Percentiles rank a stretch among this genome's conserved stretches.
Conservation (phyloP, 2,888 invertebrate species). For the Pediacus dermestoides region DNA sequence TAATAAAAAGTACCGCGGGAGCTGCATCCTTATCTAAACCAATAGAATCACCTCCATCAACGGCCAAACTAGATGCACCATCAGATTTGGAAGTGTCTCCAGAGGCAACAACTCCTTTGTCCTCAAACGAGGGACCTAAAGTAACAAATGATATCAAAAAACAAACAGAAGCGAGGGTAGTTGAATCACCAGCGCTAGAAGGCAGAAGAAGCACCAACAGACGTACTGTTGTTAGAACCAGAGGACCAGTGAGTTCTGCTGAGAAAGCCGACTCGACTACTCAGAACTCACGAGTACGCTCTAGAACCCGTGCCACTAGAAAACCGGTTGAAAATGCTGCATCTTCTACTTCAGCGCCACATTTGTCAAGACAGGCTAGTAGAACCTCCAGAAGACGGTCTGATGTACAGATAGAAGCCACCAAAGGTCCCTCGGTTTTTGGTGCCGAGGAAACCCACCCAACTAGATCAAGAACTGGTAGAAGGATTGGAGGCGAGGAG, state of each 20-base stretch:
- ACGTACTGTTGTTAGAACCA: slow-evolving; percentile 16
- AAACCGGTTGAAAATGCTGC: slow-evolving; percentile 12
- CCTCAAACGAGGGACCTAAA: slow-evolving; percentile 19
- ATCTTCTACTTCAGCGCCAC: slow-evolving; percentile 21
- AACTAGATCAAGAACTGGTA: slow-evolving; percentile 30
- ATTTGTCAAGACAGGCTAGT: slow-evolving; percentile 10
- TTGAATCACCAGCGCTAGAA: slow-evolving; percentile 8
- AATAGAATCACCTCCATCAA: slow-evolving; percentile 10
- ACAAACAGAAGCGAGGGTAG: slow-evolving; percentile 15
- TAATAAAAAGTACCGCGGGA: slow-evolving; percentile 19
- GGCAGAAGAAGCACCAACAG: slow-evolving; percentile 11
- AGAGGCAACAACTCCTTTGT: slow-evolving; percentile 17
- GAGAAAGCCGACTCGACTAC: slow-evolving; percentile 17
- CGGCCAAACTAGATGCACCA: slow-evolving; percentile 13
- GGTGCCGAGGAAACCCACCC: slow-evolving; percentile 30
- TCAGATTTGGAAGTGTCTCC: slow-evolving; percentile 15
- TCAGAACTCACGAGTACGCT: slow-evolving; percentile 20
- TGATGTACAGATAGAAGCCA: too few species aligned
- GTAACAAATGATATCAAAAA: slow-evolving; percentile 21
- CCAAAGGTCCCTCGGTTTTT: slow-evolving; percentile 25
- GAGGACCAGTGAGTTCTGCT: slow-evolving; percentile 10
- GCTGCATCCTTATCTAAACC: slow-evolving; percentile 2
- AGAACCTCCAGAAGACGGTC: slow-evolving; percentile 9
- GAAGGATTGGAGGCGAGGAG: slow-evolving; percentile 17
- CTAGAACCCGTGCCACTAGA: slow-evolving; percentile 23